Percentiles rank a stretch among this genome's conserved stretches.
phyloP scores from a whole-genome alignment of 1,140 invertebrate species.

The Drosophila lini region DNA sequence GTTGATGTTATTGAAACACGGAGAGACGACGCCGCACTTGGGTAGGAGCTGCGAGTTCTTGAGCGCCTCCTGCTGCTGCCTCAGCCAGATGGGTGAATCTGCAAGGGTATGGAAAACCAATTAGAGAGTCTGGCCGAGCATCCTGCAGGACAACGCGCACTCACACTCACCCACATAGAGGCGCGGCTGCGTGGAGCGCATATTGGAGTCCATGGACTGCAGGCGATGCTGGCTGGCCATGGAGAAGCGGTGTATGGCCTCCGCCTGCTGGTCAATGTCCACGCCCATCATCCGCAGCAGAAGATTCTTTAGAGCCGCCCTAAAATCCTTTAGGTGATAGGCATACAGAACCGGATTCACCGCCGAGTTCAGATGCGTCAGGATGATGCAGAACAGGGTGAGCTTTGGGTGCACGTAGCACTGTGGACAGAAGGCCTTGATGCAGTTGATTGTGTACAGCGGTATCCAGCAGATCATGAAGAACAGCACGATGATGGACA shows the following conservation, averaged over 20 bases:
- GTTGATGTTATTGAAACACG: conserved; percentile 81
- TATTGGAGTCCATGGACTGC: conserved; percentile 78
- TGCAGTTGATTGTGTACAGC: conserved; percentile 95
- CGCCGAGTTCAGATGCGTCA: conserved; percentile 95
- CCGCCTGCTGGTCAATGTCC: conserved; percentile 76
- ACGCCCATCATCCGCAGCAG: conserved; percentile 86
- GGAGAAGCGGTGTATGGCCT: conserved; percentile 84
- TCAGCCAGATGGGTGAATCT: conserved; percentile 82
- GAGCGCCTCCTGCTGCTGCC: conserved; percentile 78
- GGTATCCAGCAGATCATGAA: conserved; percentile 97
- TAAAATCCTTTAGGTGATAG: conserved; percentile 94
- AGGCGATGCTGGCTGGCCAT: conserved; percentile 82
- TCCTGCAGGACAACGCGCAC: conserved; percentile 60
- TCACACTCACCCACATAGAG: conserved; percentile 83
- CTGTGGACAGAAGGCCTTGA: conserved; percentile 91
- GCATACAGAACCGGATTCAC: conserved; percentile 95
- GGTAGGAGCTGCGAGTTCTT: conserved; percentile 71
- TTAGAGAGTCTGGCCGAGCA: conserved; percentile 8
- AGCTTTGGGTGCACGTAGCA: conserved; percentile 88
- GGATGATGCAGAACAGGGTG: conserved; percentile 93
- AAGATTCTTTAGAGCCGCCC: conserved; percentile 89
- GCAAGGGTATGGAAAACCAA: background rate
- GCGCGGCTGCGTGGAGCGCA: conserved; percentile 78
- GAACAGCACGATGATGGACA: conserved; percentile 95
- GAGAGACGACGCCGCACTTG: conserved; percentile 73